Evolutionary conservation across 2,113 vertebrate species (phyloP).

Genomic region (Phrynosoma blainvillii): DNA sequence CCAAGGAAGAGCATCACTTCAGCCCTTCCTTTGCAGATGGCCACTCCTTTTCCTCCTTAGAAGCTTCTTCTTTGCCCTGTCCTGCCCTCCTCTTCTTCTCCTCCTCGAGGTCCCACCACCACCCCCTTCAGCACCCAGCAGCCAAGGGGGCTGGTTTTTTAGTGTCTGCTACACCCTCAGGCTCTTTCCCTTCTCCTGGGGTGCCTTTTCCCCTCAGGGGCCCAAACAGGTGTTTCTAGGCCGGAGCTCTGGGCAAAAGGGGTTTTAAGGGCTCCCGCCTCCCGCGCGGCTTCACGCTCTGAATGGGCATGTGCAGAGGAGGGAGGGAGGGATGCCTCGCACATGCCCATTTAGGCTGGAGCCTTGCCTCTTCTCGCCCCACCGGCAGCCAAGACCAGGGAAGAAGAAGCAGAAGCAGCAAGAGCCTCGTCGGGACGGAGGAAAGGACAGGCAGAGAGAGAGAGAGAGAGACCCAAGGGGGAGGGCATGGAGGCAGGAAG

Average conservation of each 20-base stretch:
- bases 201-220: background rate
- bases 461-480: background rate
- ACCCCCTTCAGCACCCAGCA: background rate
- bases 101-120: background rate
- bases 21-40: too few species aligned
- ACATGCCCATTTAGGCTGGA: conserved; percentile 59
- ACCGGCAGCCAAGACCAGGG: background rate
- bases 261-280: background rate
- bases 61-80: background rate
- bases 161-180: too few species aligned
- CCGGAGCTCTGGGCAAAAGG: background rate
- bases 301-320: conserved; percentile 60
- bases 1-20: too few species aligned
- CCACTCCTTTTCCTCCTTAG: too few species aligned
- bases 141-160: background rate
- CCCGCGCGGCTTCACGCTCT: conserved; percentile 6
- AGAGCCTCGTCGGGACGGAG: background rate
- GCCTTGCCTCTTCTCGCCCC: background rate
- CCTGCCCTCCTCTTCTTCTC: background rate
- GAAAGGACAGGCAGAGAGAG: too few species aligned
- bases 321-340: background rate
- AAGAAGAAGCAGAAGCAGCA: background rate
- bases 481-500: background rate
- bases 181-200: background rate
- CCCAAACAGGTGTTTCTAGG: background rate